Evolutionary conservation across 2,113 vertebrate species (phyloP), one percentile per base, ranked within the genome.

Genomic region (Brachyistius frenatus): DNA sequence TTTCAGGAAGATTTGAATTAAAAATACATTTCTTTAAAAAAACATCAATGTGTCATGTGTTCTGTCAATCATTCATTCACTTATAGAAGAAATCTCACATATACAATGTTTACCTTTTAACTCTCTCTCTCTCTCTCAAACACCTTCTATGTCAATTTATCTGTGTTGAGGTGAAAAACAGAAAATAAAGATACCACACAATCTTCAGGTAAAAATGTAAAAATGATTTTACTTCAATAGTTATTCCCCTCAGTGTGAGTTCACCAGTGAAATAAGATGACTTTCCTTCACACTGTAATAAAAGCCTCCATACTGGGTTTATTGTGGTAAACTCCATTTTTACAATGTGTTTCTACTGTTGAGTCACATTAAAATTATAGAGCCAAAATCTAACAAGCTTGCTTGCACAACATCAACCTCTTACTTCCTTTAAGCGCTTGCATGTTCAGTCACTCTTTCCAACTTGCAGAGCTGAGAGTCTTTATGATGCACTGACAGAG

Each of bases 181-280:
- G 41, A 32, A 82, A 76, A 71, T 78, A 36, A 76, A 64, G 41
- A 15, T 46, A 31, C 0, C 1, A 10, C 47, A 49, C 23, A 74
- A 9, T 57, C 50, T 64, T 11, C 47, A 32, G 47, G n/a, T 73
- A 33, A 55, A 72, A 16, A 53, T 44, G 44, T 16, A 23, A 56
- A 30, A 33, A 36, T 11, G 1, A 66, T 6, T 32, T 33, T 60
- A 33, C 11, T 9, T 15, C 7, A n/a, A 2, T 16, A 2, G 44
- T 0, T 23, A 4, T 7, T 10, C 60, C 36, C 13, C 2, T 33
- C 52, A 16, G n/a, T 70, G 49, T 7, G n/a, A 31, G 32, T 44
- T 50, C 10, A 64, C 63, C 13, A 60, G 23, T 44, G 15, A n/a
- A 60, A 39, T 14, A 47, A 47, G 3, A 13, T 44, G 9, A 44